A percentile compares a stretch with the other conserved stretches of the same genome.
Conservation (phyloP, 2,797 vertebrate genomes). For the Gambusia yucatana region DNA sequence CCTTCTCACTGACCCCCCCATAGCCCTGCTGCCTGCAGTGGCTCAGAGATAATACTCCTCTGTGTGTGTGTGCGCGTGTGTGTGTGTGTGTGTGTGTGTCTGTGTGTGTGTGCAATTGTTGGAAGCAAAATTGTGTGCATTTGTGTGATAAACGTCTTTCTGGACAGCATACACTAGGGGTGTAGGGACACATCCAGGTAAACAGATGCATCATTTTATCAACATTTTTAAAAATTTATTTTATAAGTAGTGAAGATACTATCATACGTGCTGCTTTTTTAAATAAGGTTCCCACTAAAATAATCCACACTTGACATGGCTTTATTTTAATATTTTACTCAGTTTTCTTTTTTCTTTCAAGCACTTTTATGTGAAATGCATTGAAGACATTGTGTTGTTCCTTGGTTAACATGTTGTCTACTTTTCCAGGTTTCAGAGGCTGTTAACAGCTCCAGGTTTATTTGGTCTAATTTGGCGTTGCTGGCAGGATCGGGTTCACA, state of each 20-base stretch:
- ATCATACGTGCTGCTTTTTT: background rate
- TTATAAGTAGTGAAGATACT: background rate
- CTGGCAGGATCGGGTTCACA: background rate
- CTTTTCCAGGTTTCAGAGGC: background rate
- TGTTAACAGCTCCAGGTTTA: background rate
- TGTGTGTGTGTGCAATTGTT: background rate
- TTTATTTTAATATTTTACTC: background rate
- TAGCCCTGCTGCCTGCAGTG: conserved; percentile 56
- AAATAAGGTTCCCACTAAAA: background rate
- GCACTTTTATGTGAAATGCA: background rate
- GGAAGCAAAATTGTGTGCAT: conserved; percentile 5
- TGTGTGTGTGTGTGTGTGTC: conserved; percentile 4
- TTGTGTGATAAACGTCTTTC: conserved; percentile 1
- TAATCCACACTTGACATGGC: background rate
- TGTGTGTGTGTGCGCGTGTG: conserved; percentile 15
- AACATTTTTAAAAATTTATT: background rate
- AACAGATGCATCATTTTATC: background rate
- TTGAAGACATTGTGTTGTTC: background rate
- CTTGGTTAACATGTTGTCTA: background rate
- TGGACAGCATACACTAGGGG: background rate
- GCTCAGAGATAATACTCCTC: conserved; percentile 64
- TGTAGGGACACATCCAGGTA: background rate
- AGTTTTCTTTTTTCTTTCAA: background rate
- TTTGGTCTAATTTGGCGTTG: background rate
- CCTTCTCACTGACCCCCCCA: conserved; percentile 63